A percentile compares a stretch with the other conserved stretches of the same genome.
phyloP scores from a whole-genome alignment of 2,888 invertebrate genomes.

The Tholera decimalis region DNA sequence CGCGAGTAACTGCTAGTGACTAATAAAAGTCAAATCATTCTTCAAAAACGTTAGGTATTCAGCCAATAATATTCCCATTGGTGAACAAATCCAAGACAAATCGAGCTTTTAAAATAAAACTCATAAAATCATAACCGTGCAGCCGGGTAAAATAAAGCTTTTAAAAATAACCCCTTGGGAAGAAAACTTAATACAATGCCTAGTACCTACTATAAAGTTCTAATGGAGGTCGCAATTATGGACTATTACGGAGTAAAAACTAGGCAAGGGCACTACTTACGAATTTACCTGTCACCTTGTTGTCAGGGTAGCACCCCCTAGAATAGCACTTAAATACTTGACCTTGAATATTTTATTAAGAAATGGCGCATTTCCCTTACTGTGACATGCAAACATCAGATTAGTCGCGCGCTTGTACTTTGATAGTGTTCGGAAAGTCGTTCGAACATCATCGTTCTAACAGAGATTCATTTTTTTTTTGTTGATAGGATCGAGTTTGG shows the following conservation, averaged over 20 bases:
- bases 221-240: constrained; percentile 33
- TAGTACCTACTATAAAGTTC: constrained; percentile 21
- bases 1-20: no score
- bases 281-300: constrained; percentile 1
- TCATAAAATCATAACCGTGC: neutral
- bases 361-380: neutral
- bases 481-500: no score
- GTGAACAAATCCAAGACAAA: no score
- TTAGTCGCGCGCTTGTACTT: neutral
- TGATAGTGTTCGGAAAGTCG: no score
- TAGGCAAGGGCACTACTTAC: constrained; percentile 9
- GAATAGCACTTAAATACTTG: neutral
- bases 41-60: no score
- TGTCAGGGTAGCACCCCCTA: no score
- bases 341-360: constrained; percentile 26
- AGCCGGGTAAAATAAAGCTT: neutral
- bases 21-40: no score
- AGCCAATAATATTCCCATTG: no score
- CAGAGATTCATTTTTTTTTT: no score
- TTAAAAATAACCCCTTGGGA: neutral
- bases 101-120: no score
- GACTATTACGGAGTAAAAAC: constrained; percentile 10
- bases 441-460: no score
- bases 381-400: constrained; percentile 31
- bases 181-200: neutral